Evolutionary conservation across 2,113 vertebrate genomes (phyloP), one percentile per base, ranked within the genome.

Genomic region (Podarcis cretensis): DNA sequence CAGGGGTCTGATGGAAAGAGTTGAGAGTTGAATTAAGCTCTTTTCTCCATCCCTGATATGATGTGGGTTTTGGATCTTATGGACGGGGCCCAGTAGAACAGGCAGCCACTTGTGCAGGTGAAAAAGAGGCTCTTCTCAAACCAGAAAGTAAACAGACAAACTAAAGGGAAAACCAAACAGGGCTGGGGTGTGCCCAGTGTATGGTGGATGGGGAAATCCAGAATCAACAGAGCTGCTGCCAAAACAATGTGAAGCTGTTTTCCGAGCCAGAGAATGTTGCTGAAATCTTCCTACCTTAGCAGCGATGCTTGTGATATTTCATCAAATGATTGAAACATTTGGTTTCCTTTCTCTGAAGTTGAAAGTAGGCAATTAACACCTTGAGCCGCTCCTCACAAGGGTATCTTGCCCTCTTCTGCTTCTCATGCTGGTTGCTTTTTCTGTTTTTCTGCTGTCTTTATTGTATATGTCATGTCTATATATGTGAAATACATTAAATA

Each of bases 141-240:
- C n/a, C 16, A 69, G 81, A 77, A 78, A 69, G 81, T 83, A 89
- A 89, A 84, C 35, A 68, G 81, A 40, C 81, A 89, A 77, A 40
- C 81, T 84, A 14, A 21, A 78, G 43, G 74, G 74, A 84, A 89
- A 89, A 84, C 82, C 65, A 89, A 89, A 89, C 82, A 84, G 81
- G 20, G 25, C 40, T 57, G 65, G 81, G 87, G 87, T 84, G 81
- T 84, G 87, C 81, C 81, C 43, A 68, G 81, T 78, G 74, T n/a
- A 37, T 57, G 65, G 71, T 63, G 37, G 54, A 59, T 78, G 87
- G 81, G 48, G 59, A 89, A 89, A 88, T 78, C 81, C 87, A 83
- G 87, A 88, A 84, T 73, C n/a, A 78, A 89, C 81, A 89, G 81
- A 84, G 78, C 40, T 2, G 81, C 63, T 89, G 87, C 87, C 87